phyloP scores from a whole-genome alignment of 2,888 invertebrate genomes.

The Nycteola revayana region DNA sequence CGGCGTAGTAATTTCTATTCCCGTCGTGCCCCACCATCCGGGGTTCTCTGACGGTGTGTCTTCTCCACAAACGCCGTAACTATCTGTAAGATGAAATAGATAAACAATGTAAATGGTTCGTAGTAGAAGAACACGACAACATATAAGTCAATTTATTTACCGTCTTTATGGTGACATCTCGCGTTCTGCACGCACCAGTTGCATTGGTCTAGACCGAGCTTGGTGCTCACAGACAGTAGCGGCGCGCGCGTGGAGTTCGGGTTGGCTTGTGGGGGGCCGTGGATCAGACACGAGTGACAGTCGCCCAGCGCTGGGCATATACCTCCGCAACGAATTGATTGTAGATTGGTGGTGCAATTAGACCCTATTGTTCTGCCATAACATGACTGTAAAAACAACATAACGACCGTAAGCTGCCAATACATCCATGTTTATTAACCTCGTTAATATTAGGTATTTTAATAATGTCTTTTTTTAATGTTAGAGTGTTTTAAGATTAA shows the following conservation, averaged over 20 bases:
- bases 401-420: not conserved
- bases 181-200: constrained; percentile 97
- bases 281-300: constrained; percentile 94
- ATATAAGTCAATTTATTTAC: constrained; percentile 72
- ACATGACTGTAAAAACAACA: constrained; percentile 79
- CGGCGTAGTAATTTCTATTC: constrained; percentile 87
- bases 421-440: no score
- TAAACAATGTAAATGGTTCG: no score
- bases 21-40: constrained; percentile 95
- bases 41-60: constrained; percentile 91
- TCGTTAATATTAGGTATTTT: no score
- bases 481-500: no score
- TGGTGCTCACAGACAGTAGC: constrained; percentile 85
- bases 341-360: constrained; percentile 94
- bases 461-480: no score
- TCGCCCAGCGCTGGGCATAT: constrained; percentile 94
- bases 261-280: constrained; percentile 83
- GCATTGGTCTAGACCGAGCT: constrained; percentile 90
- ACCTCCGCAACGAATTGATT: constrained; percentile 93
- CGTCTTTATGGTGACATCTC: constrained; percentile 92
- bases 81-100: constrained; percentile 77
- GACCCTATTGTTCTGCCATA: constrained; percentile 93
- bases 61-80: constrained; percentile 92
- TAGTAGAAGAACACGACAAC: no score
- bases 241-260: constrained; percentile 55